A percentile compares a stretch with the other conserved stretches of the same genome.
phyloP scores from a whole-genome alignment of 2,113 vertebrate genomes.

The Spizaetus ornatus region DNA sequence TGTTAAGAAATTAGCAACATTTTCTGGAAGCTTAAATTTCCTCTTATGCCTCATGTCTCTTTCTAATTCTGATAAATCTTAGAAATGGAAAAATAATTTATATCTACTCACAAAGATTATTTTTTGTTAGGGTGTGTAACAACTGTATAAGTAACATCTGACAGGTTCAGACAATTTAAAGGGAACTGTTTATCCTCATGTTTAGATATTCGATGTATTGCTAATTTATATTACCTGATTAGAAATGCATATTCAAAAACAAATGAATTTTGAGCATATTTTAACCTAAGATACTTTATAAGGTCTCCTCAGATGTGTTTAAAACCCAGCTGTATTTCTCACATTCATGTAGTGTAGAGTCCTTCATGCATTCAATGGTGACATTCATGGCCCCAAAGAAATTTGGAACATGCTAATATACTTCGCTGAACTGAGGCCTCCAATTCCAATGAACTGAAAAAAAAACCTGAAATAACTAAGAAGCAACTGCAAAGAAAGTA shows the following conservation, averaged over 20 bases:
- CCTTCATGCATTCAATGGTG: background rate
- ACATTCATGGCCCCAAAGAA: background rate
- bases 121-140: background rate
- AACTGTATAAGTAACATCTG: background rate
- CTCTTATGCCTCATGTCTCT: background rate
- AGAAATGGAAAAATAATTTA: background rate
- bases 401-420: background rate
- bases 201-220: background rate
- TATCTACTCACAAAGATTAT: background rate
- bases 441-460: background rate
- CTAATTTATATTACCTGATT: background rate
- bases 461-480: rapidly evolving
- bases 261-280: background rate
- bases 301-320: background rate
- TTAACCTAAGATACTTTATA: background rate
- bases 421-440: background rate
- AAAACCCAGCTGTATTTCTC: background rate
- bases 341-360: background rate
- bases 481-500: background rate
- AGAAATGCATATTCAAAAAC: background rate
- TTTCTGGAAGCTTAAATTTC: background rate
- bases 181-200: background rate
- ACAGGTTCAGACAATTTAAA: background rate
- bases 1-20: background rate
- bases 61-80: background rate